A percentile compares a stretch with the other conserved stretches of the same genome.
Conservation (phyloP, 2,113 vertebrate species). For the Zingel zingel region DNA sequence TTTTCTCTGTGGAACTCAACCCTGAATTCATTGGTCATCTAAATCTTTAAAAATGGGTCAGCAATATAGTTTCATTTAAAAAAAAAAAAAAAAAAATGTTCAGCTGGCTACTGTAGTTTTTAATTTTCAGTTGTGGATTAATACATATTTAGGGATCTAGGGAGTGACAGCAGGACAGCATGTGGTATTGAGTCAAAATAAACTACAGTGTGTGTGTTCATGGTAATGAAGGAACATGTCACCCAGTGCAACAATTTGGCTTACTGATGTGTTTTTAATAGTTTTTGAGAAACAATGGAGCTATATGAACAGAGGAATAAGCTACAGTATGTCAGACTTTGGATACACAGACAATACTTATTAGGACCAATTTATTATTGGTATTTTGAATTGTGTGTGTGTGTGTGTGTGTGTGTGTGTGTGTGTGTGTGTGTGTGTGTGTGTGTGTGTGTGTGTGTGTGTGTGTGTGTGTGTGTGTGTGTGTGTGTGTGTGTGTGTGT, state of each 20-base stretch:
- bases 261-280: neutral
- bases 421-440: no score
- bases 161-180: neutral
- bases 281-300: neutral
- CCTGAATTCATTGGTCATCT: neutral
- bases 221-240: neutral
- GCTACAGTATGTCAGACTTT: neutral
- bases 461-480: neutral
- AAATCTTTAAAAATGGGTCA: neutral
- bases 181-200: neutral
- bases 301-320: neutral
- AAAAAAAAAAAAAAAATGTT: no score
- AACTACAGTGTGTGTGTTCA: neutral
- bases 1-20: neutral
- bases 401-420: no score
- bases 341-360: no score
- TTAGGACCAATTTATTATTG: no score
- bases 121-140: neutral
- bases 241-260: neutral
- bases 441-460: no score
- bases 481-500: constrained; percentile 4
- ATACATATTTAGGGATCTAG: neutral
- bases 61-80: neutral
- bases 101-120: no score
- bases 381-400: no score